Evolutionary conservation across 2,113 vertebrate species (phyloP).

Genomic region (Erinaceus europaeus): DNA sequence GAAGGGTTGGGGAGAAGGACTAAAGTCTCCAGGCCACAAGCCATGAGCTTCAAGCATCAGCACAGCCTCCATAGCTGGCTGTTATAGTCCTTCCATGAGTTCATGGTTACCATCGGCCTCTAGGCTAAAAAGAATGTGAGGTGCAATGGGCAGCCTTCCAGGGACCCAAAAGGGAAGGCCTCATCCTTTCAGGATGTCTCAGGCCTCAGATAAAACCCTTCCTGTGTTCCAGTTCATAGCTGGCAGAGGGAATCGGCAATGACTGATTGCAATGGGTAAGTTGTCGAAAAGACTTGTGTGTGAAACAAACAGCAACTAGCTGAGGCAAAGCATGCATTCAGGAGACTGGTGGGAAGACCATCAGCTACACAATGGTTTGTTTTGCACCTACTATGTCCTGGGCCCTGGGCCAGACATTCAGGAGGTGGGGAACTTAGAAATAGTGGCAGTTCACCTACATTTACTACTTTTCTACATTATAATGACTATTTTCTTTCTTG

Average conservation of each 20-base stretch:
- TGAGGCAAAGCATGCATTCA: not conserved
- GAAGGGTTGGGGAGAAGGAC: not conserved
- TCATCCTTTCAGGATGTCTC: conserved; percentile 66
- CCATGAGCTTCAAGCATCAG: not conserved
- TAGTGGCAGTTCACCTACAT: not conserved
- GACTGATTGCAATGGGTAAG: conserved; percentile 37
- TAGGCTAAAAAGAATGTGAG: conserved; percentile 66
- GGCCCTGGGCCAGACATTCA: not conserved
- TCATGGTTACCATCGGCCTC: conserved; percentile 50
- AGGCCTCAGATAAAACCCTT: conserved; percentile 67
- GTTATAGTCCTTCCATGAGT: not conserved
- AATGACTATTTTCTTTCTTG: not conserved
- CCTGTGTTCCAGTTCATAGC: conserved; percentile 52
- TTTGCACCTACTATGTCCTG: conserved; percentile 7
- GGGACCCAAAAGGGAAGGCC: conserved; percentile 42
- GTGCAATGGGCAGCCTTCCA: conserved; percentile 54
- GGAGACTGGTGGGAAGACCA: conserved; percentile 47
- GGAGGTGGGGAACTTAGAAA: not conserved
- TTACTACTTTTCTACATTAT: not conserved
- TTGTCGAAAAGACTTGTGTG: conserved; percentile 65
- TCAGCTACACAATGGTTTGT: not conserved
- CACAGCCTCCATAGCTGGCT: not conserved
- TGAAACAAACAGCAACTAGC: not conserved
- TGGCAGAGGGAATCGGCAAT: conserved; percentile 44
- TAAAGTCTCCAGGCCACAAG: not conserved